Evolutionary conservation across 1,140 invertebrate species (phyloP), one percentile per base, ranked within the genome.

Genomic region (Brachionus paranguensis): DNA sequence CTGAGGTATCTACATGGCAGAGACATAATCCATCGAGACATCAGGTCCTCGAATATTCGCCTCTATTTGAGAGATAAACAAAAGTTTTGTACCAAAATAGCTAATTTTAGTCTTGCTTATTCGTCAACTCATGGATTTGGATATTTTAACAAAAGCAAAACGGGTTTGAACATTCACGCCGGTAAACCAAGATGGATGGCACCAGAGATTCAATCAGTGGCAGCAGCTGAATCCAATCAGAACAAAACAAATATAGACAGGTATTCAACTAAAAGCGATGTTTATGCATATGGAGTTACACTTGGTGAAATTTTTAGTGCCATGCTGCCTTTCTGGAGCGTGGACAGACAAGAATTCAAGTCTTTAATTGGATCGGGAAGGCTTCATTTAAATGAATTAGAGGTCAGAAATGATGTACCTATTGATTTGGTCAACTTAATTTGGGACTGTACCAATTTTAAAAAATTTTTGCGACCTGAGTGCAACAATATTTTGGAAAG

Each of bases 171-270:
- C 50, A 27, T 76, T 29, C 72, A 50, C n/a, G 72, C 45, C 33
- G 72, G 72, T 47, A 76, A 20, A n/a, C 72, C 72, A 29, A 24
- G 72, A 50, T 76, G 72, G 72, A 50, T 50, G 72, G 72, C 72
- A 12, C 72, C 72, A 5, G 72, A 76, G 20, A 50, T 76, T 14
- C 72, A 76, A 53, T 27, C 43, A 37, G 33, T 37, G 2, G 7
- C 12, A 20, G 3, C 11, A 6, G 20, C 3, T 6, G 43, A 76
- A 8, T 12, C 7, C 12, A 50, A 29, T 8, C 43, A 47, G 12
- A 29, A 76, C 27, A 50, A 12, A 47, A 7, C 20, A 2, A 47
- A 76, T 24, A 5, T 50, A 12, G 72, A 76, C 1, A 47, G 72
- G 11, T 76, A 50, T 50, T 37, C 72, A n/a, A 33, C 41, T 5